Conservation (phyloP, 2,888 invertebrate genomes). For the Alloplasta piceator region DNA sequence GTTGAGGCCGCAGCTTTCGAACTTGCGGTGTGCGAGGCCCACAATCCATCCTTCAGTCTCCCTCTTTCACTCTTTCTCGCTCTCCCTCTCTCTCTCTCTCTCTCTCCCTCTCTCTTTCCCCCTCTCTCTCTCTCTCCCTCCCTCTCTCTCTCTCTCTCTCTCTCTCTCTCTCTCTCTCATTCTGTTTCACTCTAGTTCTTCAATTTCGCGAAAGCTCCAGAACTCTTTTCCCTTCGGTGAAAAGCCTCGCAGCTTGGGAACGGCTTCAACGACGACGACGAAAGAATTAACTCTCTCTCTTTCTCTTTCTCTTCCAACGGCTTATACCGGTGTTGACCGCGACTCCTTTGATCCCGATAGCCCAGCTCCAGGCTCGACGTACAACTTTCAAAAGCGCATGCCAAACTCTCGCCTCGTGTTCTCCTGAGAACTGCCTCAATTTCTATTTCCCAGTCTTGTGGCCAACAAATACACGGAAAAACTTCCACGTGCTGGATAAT, state of each 20-base stretch:
- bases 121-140: slow-evolving; percentile 18
- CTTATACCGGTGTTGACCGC: slow-evolving; percentile 62
- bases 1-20: slow-evolving; percentile 79
- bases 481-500: no score
- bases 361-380: neutral
- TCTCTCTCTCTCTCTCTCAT: neutral
- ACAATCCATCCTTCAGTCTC: slow-evolving; percentile 46
- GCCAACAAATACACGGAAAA: no score
- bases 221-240: slow-evolving; percentile 37
- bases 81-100: slow-evolving; percentile 7
- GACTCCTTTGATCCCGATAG: slow-evolving; percentile 62
- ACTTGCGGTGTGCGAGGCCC: slow-evolving; percentile 73
- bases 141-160: neutral
- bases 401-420: no score
- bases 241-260: slow-evolving; percentile 30
- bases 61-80: neutral
- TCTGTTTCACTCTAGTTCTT: slow-evolving; percentile 12
- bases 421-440: no score
- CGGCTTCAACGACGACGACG: slow-evolving; percentile 48
- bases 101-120: neutral
- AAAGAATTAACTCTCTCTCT: slow-evolving; percentile 57
- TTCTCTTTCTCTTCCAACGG: slow-evolving; percentile 7
- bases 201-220: slow-evolving; percentile 25
- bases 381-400: no score
- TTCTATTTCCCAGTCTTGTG: no score